phyloP scores from a whole-genome alignment of 2,113 vertebrate genomes.

The Petrocephalus zakoni region DNA sequence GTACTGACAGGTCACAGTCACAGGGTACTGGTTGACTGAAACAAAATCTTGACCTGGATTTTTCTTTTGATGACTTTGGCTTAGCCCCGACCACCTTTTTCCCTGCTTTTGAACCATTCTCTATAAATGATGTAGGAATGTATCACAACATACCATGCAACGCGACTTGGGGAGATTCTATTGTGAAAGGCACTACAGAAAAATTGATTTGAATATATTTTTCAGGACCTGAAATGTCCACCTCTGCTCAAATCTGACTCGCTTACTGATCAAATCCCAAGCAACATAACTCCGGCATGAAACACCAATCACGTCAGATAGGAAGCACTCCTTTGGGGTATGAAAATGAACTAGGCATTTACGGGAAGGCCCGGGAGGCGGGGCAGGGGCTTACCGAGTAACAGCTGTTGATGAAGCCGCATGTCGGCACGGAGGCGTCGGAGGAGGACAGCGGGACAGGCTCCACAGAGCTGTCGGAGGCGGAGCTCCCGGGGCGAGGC shows the following conservation, averaged over 20 bases:
- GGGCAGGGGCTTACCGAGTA: constrained; percentile 48
- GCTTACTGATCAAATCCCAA: not conserved
- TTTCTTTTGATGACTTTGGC: no score
- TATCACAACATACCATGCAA: not conserved
- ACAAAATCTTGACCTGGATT: no score
- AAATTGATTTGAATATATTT: not conserved
- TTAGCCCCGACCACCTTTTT: not conserved
- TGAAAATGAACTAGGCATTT: not conserved
- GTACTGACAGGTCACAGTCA: no score
- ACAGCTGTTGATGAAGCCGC: constrained; percentile 50
- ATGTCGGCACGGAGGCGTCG: constrained; percentile 47
- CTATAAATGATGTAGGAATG: not conserved
- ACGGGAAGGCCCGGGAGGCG: not conserved
- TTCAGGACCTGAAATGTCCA: not conserved
- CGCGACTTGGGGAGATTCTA: not conserved
- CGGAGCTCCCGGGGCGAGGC: constrained; percentile 62
- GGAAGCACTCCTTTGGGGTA: not conserved
- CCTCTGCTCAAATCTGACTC: not conserved
- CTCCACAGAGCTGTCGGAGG: constrained; percentile 69
- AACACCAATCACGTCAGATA: not conserved
- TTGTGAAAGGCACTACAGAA: not conserved
- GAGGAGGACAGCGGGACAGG: constrained; percentile 59
- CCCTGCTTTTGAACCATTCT: not conserved
- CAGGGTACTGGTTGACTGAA: no score
- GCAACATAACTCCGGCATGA: not conserved